Base-by-base conservation (phyloP, 2,888 invertebrate species). In the Congeria kusceri region DNA sequence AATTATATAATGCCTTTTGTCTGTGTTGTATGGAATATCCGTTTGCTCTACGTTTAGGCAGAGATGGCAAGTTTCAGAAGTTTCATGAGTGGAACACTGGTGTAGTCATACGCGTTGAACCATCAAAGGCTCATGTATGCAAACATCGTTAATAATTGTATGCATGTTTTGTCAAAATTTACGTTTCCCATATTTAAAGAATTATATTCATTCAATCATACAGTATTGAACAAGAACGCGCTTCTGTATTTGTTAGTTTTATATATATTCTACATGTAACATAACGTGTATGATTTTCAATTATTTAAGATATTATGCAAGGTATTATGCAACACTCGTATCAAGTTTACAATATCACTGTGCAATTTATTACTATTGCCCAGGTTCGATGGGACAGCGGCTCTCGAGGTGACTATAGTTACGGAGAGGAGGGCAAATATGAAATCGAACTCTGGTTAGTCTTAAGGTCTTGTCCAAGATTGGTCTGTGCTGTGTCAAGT, bases 381-480 rank as follows among this genome's bases (percentile, higher is more conserved):
- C 18, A 68, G 68, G 68, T 68, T 39, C 68, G 68, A 29, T 68
- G 68, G 68, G 46, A 61, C 47, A 47, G 46, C 32, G 68, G 68
- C 23, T 27, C 13, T 3, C 58, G 68, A 47, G 68, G 68, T 59
- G 49, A 61, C 20, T 68, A 68, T 23, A 59, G 59, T 7, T 68
- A 68, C 23, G 59, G 29, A 20, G 28, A 47, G 13, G 49, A 58
- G 13, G 47, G 59, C 28, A 25, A n/a, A 27, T 13, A 23, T 25
- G 64, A 47, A 25, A 49, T 64, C n/a, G 27, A 49, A 49, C 5
- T 64, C 1, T 15, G 28, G 44, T 27, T 3, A 15, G 39, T 28
- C 9, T 9, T n/a, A 3, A 4, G 39, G 62, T 39, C 15, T 39
- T 62, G 9, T 15, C 11, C 4, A 32, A 13, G 39, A 39, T 39